Evolutionary conservation across 2,113 vertebrate species (phyloP), one percentile per base, ranked within the genome.

Genomic region (Pionites leucogaster): DNA sequence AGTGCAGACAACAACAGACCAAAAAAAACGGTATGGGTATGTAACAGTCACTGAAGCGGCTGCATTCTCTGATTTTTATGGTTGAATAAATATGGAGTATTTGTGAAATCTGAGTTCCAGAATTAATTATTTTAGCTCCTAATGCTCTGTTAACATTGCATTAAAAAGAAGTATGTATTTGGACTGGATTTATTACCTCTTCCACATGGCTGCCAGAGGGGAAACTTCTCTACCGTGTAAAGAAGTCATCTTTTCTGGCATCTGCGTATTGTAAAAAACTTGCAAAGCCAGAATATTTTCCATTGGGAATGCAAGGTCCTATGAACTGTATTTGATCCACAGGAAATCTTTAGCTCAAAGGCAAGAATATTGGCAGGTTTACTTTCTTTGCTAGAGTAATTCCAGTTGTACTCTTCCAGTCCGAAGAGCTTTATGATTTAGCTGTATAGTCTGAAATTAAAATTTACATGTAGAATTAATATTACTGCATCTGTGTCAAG

Each of bases 41-140:
- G 25, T 88, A 88, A 52, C 17, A 83, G 46, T 69, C 70, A 76
- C 23, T 72, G 57, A 84, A 82, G 41, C 41, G 72, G 62, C 83
- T 62, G 46, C n/a, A 31, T 72, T 95, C 49, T 92, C 37, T 81
- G 50, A 29, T 42, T 92, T 79, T 90, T 76, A 62, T 88, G 41
- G 39, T 82, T 91, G 63, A 87, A 86, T 86, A 86, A 94, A 82
- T 59, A 75, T 12, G 81, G 81, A 93, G 81, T 81, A 88, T 20
- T 65, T 88, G 62, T 74, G 65, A 90, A 92, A 47, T 86, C 41
- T 91, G 3, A 1, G 17, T 71, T 83, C 31, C 50, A 83, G 39
- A 39, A 47, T 92, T 81, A 88, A 95, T 95, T 93, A 86, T 92
- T 95, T 91, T 53, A 76, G 46, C n/a, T 95, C 14, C 39, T 80